These are phyloP conservation scores for Meriones unguiculatus DNA, from an alignment of 2,113 vertebrate genomes.

Conservation along the genomic window DNA sequence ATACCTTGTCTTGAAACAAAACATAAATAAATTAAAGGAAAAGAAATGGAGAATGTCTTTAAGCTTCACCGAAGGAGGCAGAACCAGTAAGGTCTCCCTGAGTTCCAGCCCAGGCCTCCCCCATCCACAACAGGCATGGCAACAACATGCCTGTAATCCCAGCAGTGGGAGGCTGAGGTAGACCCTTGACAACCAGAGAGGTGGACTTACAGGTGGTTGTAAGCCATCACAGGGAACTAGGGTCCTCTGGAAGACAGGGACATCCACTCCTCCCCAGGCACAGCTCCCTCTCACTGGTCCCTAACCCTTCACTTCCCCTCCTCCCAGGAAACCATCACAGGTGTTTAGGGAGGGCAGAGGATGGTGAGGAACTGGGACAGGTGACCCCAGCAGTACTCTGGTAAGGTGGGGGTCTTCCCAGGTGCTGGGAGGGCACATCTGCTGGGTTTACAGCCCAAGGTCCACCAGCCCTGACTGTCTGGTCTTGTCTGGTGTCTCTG, in stretches of 20 bases:
- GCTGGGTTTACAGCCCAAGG: slow-evolving; percentile 34
- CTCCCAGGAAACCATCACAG: slow-evolving; percentile 72
- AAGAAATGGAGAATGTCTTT: neutral
- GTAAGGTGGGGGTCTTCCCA: slow-evolving; percentile 4
- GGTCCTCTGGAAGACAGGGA: neutral
- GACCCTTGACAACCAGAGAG: neutral
- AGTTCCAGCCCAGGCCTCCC: neutral
- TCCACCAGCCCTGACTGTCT: slow-evolving; percentile 23
- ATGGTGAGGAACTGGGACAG: slow-evolving; percentile 68
- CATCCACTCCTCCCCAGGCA: slow-evolving; percentile 46
- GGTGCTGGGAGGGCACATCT: slow-evolving; percentile 53
- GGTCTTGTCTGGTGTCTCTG: neutral
- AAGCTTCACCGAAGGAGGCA: neutral
- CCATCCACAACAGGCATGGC: neutral
- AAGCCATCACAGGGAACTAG: neutral
- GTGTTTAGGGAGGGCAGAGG: slow-evolving; percentile 74
- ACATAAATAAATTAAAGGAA: too few relatives aligned
- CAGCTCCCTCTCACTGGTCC: slow-evolving; percentile 67
- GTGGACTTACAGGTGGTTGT: neutral
- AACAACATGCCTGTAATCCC: neutral
- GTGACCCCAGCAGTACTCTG: slow-evolving; percentile 64
- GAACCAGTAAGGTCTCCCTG: neutral
- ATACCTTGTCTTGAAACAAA: too few relatives aligned
- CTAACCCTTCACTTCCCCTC: slow-evolving; percentile 69
- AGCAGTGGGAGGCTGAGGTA: neutral